Evolutionary conservation across 1,140 invertebrate genomes (phyloP).

Genomic region (Drosophila tristis): DNA sequence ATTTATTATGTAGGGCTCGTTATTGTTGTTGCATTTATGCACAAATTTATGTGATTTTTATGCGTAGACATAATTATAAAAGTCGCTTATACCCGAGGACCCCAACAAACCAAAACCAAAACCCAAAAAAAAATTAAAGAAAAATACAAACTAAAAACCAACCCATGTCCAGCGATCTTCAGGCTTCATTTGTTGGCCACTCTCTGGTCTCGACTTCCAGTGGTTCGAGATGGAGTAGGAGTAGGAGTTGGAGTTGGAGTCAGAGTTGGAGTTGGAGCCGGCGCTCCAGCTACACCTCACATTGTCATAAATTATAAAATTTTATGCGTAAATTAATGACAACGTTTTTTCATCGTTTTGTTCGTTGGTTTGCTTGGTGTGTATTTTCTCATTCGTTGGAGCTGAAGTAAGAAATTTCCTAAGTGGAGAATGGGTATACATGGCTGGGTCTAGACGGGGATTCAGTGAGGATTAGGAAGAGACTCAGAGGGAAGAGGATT

Average conservation of each 20-base stretch:
- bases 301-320: slow-evolving; percentile 84
- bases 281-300: slow-evolving; percentile 80
- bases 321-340: slow-evolving; percentile 84
- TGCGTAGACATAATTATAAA: slow-evolving; percentile 84
- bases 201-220: slow-evolving; percentile 29
- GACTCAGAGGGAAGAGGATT: too few relatives aligned
- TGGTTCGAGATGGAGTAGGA: slow-evolving; percentile 10
- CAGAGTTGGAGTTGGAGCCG: slow-evolving; percentile 49
- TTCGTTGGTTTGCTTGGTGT: slow-evolving; percentile 42
- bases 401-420: slow-evolving; percentile 20
- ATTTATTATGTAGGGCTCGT: slow-evolving; percentile 76
- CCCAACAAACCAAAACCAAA: slow-evolving; percentile 29
- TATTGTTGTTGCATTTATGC: slow-evolving; percentile 77
- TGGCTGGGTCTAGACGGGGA: too few relatives aligned
- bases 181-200: slow-evolving; percentile 58
- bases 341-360: slow-evolving; percentile 49
- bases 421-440: neutral
- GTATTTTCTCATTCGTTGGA: slow-evolving; percentile 30
- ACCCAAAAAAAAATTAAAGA: neutral
- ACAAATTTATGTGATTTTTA: slow-evolving; percentile 84
- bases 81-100: slow-evolving; percentile 48
- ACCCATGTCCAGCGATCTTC: slow-evolving; percentile 24
- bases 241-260: slow-evolving; percentile 24
- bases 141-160: slow-evolving; percentile 18
- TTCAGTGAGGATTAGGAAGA: too few relatives aligned